Evolutionary conservation across 2,888 invertebrate genomes (phyloP).

Genomic region (Drosophila glabriapex): DNA sequence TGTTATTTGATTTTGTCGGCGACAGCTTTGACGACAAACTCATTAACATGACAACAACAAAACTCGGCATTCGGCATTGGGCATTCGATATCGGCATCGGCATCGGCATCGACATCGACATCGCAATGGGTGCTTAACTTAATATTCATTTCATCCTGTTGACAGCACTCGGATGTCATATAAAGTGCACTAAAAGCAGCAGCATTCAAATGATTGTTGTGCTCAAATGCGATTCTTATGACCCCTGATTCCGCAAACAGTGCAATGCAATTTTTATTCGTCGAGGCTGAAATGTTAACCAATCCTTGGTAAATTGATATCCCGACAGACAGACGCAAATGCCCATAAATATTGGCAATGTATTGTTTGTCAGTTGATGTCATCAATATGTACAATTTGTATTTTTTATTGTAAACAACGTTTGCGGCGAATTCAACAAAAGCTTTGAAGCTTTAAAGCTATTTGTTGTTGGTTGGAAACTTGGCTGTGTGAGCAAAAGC

Average conservation of each 20-base stretch:
- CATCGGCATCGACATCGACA: conserved; percentile 4
- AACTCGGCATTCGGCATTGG: conserved; percentile 44
- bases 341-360: conserved; percentile 2
- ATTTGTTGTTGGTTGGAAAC: conserved; percentile 14
- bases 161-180: conserved; percentile 48
- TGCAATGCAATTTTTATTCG: conserved; percentile 9
- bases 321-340: neutral
- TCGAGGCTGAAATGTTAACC: conserved; percentile 13
- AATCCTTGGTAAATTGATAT: conserved; percentile 31
- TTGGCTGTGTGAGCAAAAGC: conserved; percentile 7
- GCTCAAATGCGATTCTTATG: conserved; percentile 22
- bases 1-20: conserved; percentile 61
- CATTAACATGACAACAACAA: conserved; percentile 67
- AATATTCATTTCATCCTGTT: conserved; percentile 32
- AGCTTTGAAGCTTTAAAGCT: conserved; percentile 19
- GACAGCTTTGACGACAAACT: conserved; percentile 69
- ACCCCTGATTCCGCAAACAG: neutral
- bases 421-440: conserved; percentile 20
- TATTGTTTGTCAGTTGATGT: conserved; percentile 1
- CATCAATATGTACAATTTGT: neutral
- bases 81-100: conserved; percentile 5
- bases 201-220: conserved; percentile 39
- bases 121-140: conserved; percentile 15
- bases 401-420: neutral
- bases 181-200: conserved; percentile 40